Evolutionary conservation across 1,140 invertebrate genomes (phyloP), one percentile per base, ranked within the genome.

Genomic region (Calliphora vicina): DNA sequence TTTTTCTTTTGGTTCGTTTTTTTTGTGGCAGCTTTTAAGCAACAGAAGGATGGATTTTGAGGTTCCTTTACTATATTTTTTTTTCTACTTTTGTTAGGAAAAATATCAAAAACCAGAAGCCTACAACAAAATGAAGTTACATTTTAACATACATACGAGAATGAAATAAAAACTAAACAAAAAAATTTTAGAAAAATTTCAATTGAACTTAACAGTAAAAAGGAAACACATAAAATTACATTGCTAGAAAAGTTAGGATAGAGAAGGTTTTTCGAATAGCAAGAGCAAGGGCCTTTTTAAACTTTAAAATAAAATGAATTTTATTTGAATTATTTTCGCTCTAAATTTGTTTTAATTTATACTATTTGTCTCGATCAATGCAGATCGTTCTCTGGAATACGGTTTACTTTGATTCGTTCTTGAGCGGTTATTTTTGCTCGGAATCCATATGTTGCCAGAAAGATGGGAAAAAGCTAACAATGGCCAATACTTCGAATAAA

Each of bases 171-270:
- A 50, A 50, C 45, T 13, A 13, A 50, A 13, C n/a, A n/a, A 50
- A 50, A 50, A 74, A 72, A 8, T 6, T 20, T 67, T 67, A 4
- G n/a, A 20, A 23, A 67, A 78, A 78, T n/a, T 35, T 23, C 80
- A 81, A 67, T 81, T 81, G 80, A 81, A 81, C 80, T 81, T 81
- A 81, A 81, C 80, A 61, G 80, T 81, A 81, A 81, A 81, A 45
- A 12, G 26, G 2, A n/a, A n/a, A n/a, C n/a, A n/a, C n/a, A n/a
- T n/a, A n/a, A n/a, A n/a, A n/a, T n/a, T n/a, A n/a, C n/a, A n/a
- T n/a, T n/a, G n/a, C n/a, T n/a, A 23, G 9, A 8, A 67, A 67
- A 50, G 45, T 50, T 8, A 50, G 1, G 10, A 6, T 50, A 35
- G 29, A 8, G 15, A 50, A 50, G 45, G 61, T 10, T 67, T 23